These are phyloP conservation scores for Syngnathoides biaculeatus DNA, from an alignment of 2,113 vertebrate genomes.

Conservation along the genomic window DNA sequence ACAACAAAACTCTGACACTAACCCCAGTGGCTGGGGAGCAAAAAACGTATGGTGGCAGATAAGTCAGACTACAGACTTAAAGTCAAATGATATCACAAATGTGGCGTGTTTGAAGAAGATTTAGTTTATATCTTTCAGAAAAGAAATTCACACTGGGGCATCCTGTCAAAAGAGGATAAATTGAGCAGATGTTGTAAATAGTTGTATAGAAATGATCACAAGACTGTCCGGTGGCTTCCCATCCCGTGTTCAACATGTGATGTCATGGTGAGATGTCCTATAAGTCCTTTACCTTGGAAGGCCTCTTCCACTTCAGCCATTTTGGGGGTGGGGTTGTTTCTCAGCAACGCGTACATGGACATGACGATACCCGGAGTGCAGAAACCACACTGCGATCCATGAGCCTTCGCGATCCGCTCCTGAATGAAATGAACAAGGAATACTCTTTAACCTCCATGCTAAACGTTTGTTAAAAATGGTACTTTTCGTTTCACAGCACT, in stretches of 20 bases:
- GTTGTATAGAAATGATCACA: too few relatives aligned
- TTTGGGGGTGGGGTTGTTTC: conserved; percentile 77
- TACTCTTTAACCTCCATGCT: not conserved
- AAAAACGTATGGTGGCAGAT: too few relatives aligned
- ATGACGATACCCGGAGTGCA: conserved; percentile 96
- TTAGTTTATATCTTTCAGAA: too few relatives aligned
- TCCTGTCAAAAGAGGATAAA: too few relatives aligned
- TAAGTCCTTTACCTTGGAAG: conserved; percentile 81
- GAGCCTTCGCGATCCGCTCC: conserved; percentile 89
- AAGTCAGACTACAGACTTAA: too few relatives aligned
- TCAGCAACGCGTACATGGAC: conserved; percentile 91
- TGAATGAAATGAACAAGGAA: conserved; percentile 41
- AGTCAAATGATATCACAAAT: too few relatives aligned
- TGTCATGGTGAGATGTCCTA: not conserved
- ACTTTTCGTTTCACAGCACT: not conserved
- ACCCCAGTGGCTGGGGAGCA: too few relatives aligned
- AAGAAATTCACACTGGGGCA: too few relatives aligned
- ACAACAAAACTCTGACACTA: too few relatives aligned
- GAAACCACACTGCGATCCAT: conserved; percentile 95
- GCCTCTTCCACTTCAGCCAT: conserved; percentile 84
- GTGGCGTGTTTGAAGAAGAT: too few relatives aligned
- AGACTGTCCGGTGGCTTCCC: too few relatives aligned
- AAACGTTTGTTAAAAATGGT: not conserved
- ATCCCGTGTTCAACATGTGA: not conserved
- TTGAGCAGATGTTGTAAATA: too few relatives aligned